A percentile compares a stretch with the other conserved stretches of the same genome.
Evolutionary conservation across 1,140 invertebrate species (phyloP).

Genomic region (Spodoptera litura): DNA sequence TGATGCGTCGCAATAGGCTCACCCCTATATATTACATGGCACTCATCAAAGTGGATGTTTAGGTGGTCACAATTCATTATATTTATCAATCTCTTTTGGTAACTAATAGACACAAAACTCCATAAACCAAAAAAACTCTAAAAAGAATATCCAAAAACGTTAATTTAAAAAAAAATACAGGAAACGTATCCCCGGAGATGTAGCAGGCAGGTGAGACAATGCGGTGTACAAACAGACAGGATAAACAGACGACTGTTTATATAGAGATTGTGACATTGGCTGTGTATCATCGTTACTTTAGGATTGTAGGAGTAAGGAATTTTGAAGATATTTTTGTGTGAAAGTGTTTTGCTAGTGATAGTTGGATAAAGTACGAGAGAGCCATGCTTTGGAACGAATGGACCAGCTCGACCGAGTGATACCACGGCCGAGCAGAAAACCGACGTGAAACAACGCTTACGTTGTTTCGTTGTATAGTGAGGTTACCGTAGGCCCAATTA

Average conservation of each 20-base stretch:
- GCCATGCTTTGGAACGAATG: too few species aligned
- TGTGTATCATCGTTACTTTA: background rate
- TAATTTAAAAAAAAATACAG: conserved; percentile 2
- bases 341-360: background rate
- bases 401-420: too few species aligned
- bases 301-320: background rate
- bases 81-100: too few species aligned
- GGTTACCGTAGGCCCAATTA: too few species aligned
- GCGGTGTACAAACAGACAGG: conserved; percentile 23
- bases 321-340: background rate
- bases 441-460: too few species aligned
- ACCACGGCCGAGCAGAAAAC: too few species aligned
- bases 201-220: conserved; percentile 28
- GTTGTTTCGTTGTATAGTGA: too few species aligned
- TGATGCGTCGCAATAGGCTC: too few species aligned
- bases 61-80: too few species aligned
- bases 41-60: too few species aligned
- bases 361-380: background rate
- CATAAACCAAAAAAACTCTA: too few species aligned
- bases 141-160: background rate
- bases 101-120: background rate
- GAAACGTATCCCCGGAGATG: conserved; percentile 17
- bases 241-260: conserved; percentile 32
- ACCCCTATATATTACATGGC: too few species aligned
- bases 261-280: conserved; percentile 10